Evolutionary conservation across 2,888 invertebrate genomes (phyloP).

Genomic region (Scaeva pyrastri): DNA sequence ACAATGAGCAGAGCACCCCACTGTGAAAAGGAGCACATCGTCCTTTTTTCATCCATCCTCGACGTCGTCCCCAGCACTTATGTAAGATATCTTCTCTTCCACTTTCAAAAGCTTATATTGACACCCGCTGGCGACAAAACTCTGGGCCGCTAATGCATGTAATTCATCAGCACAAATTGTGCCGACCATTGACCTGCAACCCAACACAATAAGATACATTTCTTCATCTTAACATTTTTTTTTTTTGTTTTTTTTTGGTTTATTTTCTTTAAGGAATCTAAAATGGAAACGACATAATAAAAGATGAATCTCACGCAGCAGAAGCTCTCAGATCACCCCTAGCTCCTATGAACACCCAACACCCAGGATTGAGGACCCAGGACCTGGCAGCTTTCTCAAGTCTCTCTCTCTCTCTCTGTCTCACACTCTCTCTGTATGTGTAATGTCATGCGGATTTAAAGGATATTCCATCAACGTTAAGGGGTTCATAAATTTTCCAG

Average conservation of each 20-base stretch:
- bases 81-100: slow-evolving; percentile 32
- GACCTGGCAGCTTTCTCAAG: too few species aligned
- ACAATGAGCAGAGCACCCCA: neutral
- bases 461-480: slow-evolving; percentile 74
- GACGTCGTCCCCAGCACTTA: neutral
- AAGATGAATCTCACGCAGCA: slow-evolving; percentile 70
- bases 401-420: too few species aligned
- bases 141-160: slow-evolving; percentile 70
- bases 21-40: neutral
- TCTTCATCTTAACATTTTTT: neutral
- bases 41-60: neutral
- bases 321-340: slow-evolving; percentile 36
- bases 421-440: slow-evolving; percentile 6
- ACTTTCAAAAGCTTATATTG: slow-evolving; percentile 14
- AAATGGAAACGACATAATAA: slow-evolving; percentile 38
- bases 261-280: slow-evolving; percentile 12
- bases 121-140: slow-evolving; percentile 53
- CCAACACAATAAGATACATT: slow-evolving; percentile 64
- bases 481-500: slow-evolving; percentile 75
- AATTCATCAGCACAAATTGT: slow-evolving; percentile 74
- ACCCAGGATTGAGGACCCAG: too few species aligned
- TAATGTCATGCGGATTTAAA: slow-evolving; percentile 71
- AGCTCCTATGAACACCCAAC: too few species aligned
- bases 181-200: slow-evolving; percentile 72
- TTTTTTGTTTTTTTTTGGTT: neutral